Evolutionary conservation across 2,888 invertebrate genomes (phyloP).

Genomic region (Yponomeuta malinellus): DNA sequence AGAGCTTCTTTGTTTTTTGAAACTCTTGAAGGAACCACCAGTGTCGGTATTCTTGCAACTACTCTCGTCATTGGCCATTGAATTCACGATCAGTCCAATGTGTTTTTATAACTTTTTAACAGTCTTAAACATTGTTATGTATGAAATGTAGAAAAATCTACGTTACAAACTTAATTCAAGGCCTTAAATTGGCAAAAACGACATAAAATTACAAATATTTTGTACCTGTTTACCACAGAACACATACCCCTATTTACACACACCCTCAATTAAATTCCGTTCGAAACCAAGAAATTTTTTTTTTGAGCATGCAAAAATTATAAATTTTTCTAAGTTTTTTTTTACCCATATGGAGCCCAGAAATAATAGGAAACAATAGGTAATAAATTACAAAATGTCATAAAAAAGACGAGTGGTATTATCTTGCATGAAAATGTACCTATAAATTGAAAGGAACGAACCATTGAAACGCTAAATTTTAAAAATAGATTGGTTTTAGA

Average conservation of each 20-base stretch:
- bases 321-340: background rate
- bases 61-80: slow-evolving; percentile 74
- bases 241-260: background rate
- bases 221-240: slow-evolving; percentile 2
- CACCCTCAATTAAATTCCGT: slow-evolving; percentile 8
- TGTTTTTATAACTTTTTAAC: slow-evolving; percentile 28
- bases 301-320: background rate
- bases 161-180: background rate
- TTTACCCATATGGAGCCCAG: too few relatives aligned
- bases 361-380: too few relatives aligned
- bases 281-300: background rate
- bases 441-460: too few relatives aligned
- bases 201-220: background rate
- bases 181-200: slow-evolving; percentile 6
- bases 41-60: slow-evolving; percentile 65
- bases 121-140: slow-evolving; percentile 15
- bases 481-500: too few relatives aligned
- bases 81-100: slow-evolving; percentile 29
- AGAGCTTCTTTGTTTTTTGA: slow-evolving; percentile 50
- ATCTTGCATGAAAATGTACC: too few relatives aligned
- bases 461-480: too few relatives aligned
- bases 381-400: too few relatives aligned
- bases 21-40: slow-evolving; percentile 58
- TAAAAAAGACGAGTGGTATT: too few relatives aligned
- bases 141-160: slow-evolving; percentile 2